Evolutionary conservation across 2,113 vertebrate species (phyloP), one percentile per base, ranked within the genome.

Genomic region (Ivindomyrus marchei): DNA sequence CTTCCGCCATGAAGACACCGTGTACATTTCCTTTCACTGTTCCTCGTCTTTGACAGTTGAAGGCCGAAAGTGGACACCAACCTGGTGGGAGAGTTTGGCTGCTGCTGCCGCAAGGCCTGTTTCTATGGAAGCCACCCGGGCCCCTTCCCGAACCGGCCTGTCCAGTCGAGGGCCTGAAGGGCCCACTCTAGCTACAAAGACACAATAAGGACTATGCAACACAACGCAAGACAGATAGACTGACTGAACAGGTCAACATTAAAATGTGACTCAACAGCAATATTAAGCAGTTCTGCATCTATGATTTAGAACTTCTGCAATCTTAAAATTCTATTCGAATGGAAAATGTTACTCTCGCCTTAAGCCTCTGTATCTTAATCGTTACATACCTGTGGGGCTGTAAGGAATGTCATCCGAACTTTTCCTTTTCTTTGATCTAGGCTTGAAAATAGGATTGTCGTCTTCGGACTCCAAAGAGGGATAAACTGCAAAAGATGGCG

Each of bases 371-470:
- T 11, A 15, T 9, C 17, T 36, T 66, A 10, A 39, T 88, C 13
- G 19, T 66, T 39, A 24, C 21, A 19, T 95, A 99, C 98, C 98
- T 88, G 98, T 99, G 0, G 98, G 98, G 92, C 98, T 99, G 93
- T 99, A 99, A 0, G 98, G 98, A 88, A 98, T 98, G 88, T 99
- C 98, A 2, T 99, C 98, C 0, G 97, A 98, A 93, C 97, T 97
- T 97, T 99, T 99, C 95, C 98, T 96, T 93, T 99, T 99, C 96
- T 99, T 99, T 24, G 98, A 99, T 93, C 98, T 96, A 6, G 98
- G 99, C 94, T 99, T 99, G 96, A 99, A 99, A 47, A 99, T 96
- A 1, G 98, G 98, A 94, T 98, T 99, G 94, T 99, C 98, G 93
- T 99, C 98, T 1, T 99, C 98, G 3, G 98, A 99, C 94, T 99